phyloP scores from a whole-genome alignment of 1,140 invertebrate species.

The Bombus picipes region DNA sequence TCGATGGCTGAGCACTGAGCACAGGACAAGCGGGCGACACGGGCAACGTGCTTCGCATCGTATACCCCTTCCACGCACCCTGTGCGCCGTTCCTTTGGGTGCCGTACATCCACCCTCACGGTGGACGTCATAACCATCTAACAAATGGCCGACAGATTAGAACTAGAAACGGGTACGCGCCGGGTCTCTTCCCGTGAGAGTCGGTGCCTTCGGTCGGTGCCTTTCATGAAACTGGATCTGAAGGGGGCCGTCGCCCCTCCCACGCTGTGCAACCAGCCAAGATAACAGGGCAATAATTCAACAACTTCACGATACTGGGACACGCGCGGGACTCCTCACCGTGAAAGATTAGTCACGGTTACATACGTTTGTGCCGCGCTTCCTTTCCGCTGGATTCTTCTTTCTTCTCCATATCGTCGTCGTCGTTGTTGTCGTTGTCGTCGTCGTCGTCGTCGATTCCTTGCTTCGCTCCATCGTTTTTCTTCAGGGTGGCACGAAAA shows the following conservation, averaged over 20 bases:
- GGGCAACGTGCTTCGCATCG: slow-evolving; percentile 72
- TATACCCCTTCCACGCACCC: slow-evolving; percentile 63
- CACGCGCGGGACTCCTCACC: slow-evolving; percentile 68
- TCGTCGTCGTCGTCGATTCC: neutral
- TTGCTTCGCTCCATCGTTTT: slow-evolving; percentile 4
- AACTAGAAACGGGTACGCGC: slow-evolving; percentile 75
- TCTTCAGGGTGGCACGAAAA: slow-evolving; percentile 40
- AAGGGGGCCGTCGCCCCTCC: slow-evolving; percentile 64
- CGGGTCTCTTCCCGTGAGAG: slow-evolving; percentile 51
- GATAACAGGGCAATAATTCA: slow-evolving; percentile 81
- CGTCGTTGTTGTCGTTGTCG: neutral
- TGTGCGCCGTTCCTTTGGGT: slow-evolving; percentile 3
- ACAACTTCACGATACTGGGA: slow-evolving; percentile 75
- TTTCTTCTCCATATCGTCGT: neutral
- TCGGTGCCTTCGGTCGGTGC: slow-evolving; percentile 67
- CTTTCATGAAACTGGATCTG: slow-evolving; percentile 81
- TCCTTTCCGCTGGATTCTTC: slow-evolving; percentile 34
- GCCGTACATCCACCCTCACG: slow-evolving; percentile 50
- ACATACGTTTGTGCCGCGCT: slow-evolving; percentile 55
- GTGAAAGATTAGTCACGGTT: slow-evolving; percentile 77
- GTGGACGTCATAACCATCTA: slow-evolving; percentile 75
- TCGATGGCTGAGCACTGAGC: slow-evolving; percentile 45
- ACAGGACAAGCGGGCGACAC: slow-evolving; percentile 72
- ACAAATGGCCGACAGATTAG: slow-evolving; percentile 81
- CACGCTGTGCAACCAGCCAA: slow-evolving; percentile 67